Evolutionary conservation across 2,888 invertebrate species (phyloP).

Genomic region (Mactromeris polynyma): DNA sequence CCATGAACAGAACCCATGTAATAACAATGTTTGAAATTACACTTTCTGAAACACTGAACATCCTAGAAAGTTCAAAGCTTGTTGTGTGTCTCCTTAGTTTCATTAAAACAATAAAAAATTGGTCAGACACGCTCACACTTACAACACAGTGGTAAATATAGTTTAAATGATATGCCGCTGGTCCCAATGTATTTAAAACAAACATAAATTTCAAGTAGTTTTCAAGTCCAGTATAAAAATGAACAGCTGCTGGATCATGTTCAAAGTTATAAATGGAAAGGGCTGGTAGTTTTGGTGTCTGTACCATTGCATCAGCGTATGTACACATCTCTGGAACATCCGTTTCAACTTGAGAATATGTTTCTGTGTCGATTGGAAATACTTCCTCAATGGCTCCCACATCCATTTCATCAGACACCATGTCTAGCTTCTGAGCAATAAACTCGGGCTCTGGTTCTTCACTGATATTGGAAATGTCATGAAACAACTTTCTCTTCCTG

Average conservation of each 20-base stretch:
- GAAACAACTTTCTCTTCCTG: background rate
- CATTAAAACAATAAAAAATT: conserved; percentile 52
- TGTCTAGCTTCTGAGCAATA: background rate
- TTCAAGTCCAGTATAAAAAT: conserved; percentile 65
- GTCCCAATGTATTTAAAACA: conserved; percentile 61
- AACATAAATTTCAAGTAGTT: conserved; percentile 44
- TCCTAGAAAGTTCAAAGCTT: conserved; percentile 43
- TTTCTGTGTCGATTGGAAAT: background rate
- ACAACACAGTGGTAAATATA: conserved; percentile 39
- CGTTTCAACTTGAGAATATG: background rate
- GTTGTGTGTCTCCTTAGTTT: conserved; percentile 49
- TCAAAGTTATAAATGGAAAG: conserved; percentile 48
- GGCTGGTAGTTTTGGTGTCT: conserved; percentile 36
- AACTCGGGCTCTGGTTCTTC: background rate
- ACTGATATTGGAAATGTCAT: background rate
- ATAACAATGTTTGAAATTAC: conserved; percentile 33
- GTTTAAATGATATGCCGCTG: conserved; percentile 54
- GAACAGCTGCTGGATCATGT: conserved; percentile 45
- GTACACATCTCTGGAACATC: background rate
- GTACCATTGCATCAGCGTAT: conserved; percentile 19
- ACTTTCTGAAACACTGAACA: conserved; percentile 27
- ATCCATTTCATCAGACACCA: background rate
- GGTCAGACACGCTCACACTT: conserved; percentile 20
- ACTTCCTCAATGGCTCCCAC: background rate
- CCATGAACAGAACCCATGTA: conserved; percentile 50